phyloP scores from a whole-genome alignment of 2,888 invertebrate genomes.

The Drosophila lutescens region DNA sequence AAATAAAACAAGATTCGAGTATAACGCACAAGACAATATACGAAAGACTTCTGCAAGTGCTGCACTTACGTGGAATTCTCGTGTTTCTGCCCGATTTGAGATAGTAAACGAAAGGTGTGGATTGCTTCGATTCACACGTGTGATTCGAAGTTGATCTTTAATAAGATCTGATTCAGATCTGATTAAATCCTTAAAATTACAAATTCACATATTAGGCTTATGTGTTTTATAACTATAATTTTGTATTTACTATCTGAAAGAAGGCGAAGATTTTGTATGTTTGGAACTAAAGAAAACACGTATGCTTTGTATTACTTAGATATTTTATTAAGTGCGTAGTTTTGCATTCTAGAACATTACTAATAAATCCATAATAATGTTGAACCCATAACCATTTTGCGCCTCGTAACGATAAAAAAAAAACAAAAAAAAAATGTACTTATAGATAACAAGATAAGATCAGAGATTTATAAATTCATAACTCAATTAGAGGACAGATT shows the following conservation, averaged over 20 bases:
- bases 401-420: background rate
- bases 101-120: background rate
- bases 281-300: background rate
- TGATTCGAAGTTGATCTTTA: background rate
- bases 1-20: conserved; percentile 14
- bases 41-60: background rate
- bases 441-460: background rate
- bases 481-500: too few relatives aligned
- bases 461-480: background rate
- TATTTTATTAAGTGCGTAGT: background rate
- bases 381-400: background rate
- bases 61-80: conserved; percentile 4
- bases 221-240: too few relatives aligned
- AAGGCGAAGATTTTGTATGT: background rate
- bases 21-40: conserved; percentile 4
- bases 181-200: background rate
- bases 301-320: background rate
- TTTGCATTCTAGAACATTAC: background rate
- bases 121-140: conserved; percentile 1
- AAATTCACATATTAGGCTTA: too few relatives aligned
- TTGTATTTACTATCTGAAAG: too few relatives aligned
- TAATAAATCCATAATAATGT: too few relatives aligned
- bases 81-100: background rate
- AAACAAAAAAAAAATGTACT: background rate
- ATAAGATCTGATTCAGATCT: background rate